Evolutionary conservation across 2,113 vertebrate genomes (phyloP).

Genomic region (Poecile atricapillus): DNA sequence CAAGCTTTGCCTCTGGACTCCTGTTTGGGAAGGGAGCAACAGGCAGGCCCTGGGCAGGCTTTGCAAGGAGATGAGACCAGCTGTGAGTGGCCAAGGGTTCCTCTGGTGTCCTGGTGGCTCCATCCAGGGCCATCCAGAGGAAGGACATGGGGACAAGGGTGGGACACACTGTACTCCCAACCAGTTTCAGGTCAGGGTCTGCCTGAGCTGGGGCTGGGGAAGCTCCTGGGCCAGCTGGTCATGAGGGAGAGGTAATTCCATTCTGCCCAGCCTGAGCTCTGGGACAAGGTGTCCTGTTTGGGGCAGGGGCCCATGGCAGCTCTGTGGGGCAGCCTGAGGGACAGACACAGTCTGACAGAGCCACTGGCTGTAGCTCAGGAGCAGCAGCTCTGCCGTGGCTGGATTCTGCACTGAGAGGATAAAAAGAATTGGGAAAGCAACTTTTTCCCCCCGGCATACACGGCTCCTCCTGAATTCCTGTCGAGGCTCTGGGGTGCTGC

Average conservation of each 20-base stretch:
- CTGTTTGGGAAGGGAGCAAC: background rate
- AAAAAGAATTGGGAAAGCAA: background rate
- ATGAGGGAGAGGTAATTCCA: accelerated
- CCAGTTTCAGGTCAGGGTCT: background rate
- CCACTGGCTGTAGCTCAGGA: background rate
- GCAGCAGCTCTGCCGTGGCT: background rate
- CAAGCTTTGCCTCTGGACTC: background rate
- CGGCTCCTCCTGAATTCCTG: background rate
- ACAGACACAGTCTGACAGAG: no score
- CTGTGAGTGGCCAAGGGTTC: background rate
- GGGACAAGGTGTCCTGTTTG: background rate
- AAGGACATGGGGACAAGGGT: background rate
- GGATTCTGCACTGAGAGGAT: background rate
- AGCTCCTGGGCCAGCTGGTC: background rate
- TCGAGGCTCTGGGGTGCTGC: background rate
- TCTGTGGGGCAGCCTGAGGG: background rate
- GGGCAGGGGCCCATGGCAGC: background rate
- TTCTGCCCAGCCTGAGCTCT: background rate
- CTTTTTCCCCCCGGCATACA: background rate
- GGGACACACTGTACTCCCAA: background rate
- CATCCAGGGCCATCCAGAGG: background rate
- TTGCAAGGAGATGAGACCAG: background rate
- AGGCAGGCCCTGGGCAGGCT: background rate
- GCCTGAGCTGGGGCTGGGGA: background rate
- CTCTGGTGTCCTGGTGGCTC: background rate